These are phyloP conservation scores for Crotalus helleri DNA, from an alignment of 2,113 vertebrate species.

Conservation along the genomic window DNA sequence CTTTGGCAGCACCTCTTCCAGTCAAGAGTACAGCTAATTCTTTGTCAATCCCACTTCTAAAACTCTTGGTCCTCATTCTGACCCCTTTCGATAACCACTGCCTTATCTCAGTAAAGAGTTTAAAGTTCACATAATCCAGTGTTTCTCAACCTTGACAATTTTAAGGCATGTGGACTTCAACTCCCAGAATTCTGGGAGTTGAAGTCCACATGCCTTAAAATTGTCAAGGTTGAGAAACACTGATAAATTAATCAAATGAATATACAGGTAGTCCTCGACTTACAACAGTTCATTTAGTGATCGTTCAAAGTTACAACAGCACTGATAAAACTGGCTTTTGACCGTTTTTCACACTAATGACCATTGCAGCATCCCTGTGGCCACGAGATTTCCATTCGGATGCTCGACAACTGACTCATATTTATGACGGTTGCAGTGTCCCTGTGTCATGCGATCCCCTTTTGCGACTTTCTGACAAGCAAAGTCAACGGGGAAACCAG, in stretches of 20 bases:
- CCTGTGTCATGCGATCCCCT: not conserved
- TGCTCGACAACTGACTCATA: not conserved
- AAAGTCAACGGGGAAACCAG: not conserved
- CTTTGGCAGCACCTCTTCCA: not conserved
- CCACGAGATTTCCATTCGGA: not conserved
- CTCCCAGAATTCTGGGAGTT: no score
- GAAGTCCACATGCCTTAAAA: no score
- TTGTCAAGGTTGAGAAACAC: no score
- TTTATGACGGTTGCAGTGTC: not conserved
- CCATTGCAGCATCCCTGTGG: not conserved
- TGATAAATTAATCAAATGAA: not conserved
- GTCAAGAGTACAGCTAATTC: not conserved
- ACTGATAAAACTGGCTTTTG: not conserved
- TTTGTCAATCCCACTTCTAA: not conserved
- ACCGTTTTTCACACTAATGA: not conserved
- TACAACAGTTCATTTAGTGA: not conserved
- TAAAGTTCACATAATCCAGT: no score
- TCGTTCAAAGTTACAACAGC: not conserved
- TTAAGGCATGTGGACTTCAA: no score
- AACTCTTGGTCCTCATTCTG: not conserved
- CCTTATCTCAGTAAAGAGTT: not conserved
- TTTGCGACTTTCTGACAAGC: not conserved
- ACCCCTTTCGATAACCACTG: not conserved
- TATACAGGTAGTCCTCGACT: not conserved
- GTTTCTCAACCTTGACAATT: no score